These are phyloP conservation scores for Esox niger DNA, from an alignment of 2,113 vertebrate genomes.

Conservation along the genomic window DNA sequence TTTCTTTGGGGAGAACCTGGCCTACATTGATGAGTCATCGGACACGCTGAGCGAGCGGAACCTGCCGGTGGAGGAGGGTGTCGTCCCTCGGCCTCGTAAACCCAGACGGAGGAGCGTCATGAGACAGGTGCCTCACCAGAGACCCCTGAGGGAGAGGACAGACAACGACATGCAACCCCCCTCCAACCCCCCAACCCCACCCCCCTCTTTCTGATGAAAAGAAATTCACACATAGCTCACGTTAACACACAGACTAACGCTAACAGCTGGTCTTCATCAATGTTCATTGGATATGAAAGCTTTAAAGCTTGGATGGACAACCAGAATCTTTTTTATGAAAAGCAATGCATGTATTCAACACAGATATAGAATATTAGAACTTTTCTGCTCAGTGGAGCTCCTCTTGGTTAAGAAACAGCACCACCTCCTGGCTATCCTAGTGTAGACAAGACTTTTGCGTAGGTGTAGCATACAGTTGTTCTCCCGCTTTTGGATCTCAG, in stretches of 20 bases:
- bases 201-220: conserved; percentile 50
- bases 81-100: conserved; percentile 49
- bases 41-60: conserved; percentile 79
- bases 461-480: background rate
- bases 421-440: background rate
- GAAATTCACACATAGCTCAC: too few species aligned
- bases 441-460: background rate
- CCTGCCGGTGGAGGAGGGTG: conserved; percentile 35
- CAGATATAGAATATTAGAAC: too few species aligned
- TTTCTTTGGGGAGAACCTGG: conserved; percentile 83
- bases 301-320: too few species aligned
- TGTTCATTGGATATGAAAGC: too few species aligned
- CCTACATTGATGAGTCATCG: conserved; percentile 88
- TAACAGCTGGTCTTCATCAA: too few species aligned
- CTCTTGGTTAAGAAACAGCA: background rate
- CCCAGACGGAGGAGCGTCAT: conserved; percentile 64
- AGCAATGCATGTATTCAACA: too few species aligned
- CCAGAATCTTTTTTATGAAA: too few species aligned
- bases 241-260: too few species aligned
- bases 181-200: conserved; percentile 69
- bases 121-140: conserved; percentile 50
- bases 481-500: background rate
- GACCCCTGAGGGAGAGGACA: conserved; percentile 26
- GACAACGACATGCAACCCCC: conserved; percentile 64
- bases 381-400: too few species aligned